Evolutionary conservation across 2,888 invertebrate species (phyloP).

Genomic region (Melanostoma scalare): DNA sequence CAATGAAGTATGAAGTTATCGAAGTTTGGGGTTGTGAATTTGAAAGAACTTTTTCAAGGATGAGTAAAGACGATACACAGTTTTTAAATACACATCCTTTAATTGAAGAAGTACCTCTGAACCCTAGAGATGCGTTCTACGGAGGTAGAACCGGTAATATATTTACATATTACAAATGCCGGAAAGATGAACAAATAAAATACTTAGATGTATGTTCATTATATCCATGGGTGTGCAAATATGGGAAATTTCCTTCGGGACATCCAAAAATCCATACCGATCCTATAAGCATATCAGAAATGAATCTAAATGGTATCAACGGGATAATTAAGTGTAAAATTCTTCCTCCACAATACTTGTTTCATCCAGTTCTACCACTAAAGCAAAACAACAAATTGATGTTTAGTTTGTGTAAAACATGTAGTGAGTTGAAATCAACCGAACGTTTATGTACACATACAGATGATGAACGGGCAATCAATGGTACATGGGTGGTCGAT

Average conservation of each 20-base stretch:
- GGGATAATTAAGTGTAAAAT: constrained; percentile 32
- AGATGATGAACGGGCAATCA: constrained; percentile 50
- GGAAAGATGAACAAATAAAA: constrained; percentile 17
- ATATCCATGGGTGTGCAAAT: not conserved
- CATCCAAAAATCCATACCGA: not conserved
- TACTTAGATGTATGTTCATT: constrained; percentile 14
- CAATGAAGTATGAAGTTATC: not conserved
- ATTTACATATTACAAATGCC: constrained; percentile 41
- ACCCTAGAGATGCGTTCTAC: constrained; percentile 71
- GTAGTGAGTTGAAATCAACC: too few species aligned
- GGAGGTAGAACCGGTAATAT: constrained; percentile 66
- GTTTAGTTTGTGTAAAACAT: constrained; percentile 51
- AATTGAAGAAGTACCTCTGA: constrained; percentile 42
- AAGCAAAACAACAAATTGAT: constrained; percentile 74
- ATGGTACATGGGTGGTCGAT: constrained; percentile 77
- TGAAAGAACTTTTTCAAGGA: too few species aligned
- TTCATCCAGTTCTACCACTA: constrained; percentile 76
- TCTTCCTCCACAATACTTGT: constrained; percentile 65
- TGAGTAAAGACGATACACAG: not conserved
- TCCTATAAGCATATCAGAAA: too few species aligned
- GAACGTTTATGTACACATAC: too few species aligned
- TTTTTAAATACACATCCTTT: not conserved
- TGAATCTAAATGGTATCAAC: not conserved
- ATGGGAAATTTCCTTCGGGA: constrained; percentile 2
- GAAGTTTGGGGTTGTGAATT: too few species aligned